Base-by-base conservation (phyloP, 2,888 invertebrate genomes). In the Cotesia congregata region DNA sequence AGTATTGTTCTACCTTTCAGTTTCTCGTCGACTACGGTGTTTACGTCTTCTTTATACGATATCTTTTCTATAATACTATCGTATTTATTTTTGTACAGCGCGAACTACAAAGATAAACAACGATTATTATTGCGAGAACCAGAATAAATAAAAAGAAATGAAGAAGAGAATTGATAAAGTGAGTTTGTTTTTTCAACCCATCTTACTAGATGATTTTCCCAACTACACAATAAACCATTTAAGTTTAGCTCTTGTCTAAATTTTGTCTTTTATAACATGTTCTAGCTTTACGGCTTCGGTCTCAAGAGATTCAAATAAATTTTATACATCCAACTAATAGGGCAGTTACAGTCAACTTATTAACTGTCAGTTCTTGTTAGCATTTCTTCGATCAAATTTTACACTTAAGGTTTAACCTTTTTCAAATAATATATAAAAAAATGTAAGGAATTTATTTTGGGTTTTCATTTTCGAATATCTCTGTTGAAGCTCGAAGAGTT, bases 101-200 rank as follows among this genome's bases (percentile, higher is more conserved):
- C 69, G 50, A 41, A 30, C 5, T 62, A 50, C 69, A 75, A 75
- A 70, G 75, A 75, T 75, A 75, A 75, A 75, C 69, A 75, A 68
- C 50, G 75, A 75, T 75, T 75, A 75, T 73, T 73, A 64, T 64
- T 72, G 30, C 38, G 30, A 17, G 39, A 39, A 17, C 41, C n/a
- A 15, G 59, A 39, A 12, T 20, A 62, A 72, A 72, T 50, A 12
- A 50, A 72, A 40, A 40, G 7, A 60, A 73, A 61, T 17, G 64
- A 72, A 62, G 64, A 17, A 72, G 75, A 69, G 69, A 20, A 30
- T 41, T 68, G 67, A n/a, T 62, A 67, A 39, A 67, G 67, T 38
- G 67, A 67, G 38, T 67, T 64, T 9, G 64, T 30, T 17, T 72
- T 72, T 60, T 9, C 71, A 62, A 72, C 62, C 40, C 61, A 62